Base-by-base conservation (phyloP, 2,113 vertebrate species). In the Sylvia atricapilla region DNA sequence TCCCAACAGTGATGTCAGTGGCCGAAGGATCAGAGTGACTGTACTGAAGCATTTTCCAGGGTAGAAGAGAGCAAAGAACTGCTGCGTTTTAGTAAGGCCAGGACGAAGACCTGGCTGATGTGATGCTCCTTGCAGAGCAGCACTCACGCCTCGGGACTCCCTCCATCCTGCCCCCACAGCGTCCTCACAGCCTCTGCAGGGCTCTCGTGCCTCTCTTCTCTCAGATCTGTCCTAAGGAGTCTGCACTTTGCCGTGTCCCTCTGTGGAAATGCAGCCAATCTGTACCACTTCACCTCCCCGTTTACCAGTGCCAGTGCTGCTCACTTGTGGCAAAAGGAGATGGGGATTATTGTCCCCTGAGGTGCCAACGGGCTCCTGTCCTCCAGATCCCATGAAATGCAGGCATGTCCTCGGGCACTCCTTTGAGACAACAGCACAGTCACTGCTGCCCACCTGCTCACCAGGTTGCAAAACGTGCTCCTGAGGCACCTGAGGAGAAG, bases 291-390 rank as follows among this genome's bases (percentile, higher is more conserved):
- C 30, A 19, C 37, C 37, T 17, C 13, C 60, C 24, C 15, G 1
- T 35, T n/a, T 14, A 7, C 28, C 3, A 16, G 22, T 8, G 7
- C 20, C 77, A 24, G 23, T 5, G 47, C 39, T 43, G 28, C 68
- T 77, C 44, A 4, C 24, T 7, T 9, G 25, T 4, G 27, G 39
- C 41, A 67, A 7, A 53, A 76, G 24, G 37, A 47, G 11, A 1
- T 3, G 17, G 20, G 3, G 7, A 10, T 77, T 24, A 10, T 2
- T 24, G 22, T 39, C 27, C n/a, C 43, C 25, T 22, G 0, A 1
- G 23, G 18, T 13, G n/a, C 24, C 31, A 7, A 1, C 11, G 24
- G 2, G 10, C 10, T 25, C 31, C 59, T 74, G 22, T 53, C 41
- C 31, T 86, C 50, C 21, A 24, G 35, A 28, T 18, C 23, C 47